phyloP scores from a whole-genome alignment of 2,113 vertebrate genomes.

The Daboia siamensis region DNA sequence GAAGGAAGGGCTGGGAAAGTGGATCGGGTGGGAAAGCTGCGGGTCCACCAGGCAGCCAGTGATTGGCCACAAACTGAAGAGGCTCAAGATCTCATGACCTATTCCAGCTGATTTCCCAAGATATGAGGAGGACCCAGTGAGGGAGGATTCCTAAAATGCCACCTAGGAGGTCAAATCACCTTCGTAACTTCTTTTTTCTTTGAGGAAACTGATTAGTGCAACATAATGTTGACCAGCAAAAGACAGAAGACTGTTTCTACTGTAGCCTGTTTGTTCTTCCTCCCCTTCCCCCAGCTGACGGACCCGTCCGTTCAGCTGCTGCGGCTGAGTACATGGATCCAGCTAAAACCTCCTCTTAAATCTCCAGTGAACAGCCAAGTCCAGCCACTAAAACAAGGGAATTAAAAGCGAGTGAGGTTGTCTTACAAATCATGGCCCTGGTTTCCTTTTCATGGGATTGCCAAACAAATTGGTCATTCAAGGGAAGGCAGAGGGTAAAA shows the following conservation, averaged over 20 bases:
- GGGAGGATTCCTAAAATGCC: background rate
- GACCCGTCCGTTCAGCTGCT: background rate
- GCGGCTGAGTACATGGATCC: no score
- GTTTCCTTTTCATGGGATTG: background rate
- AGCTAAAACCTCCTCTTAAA: background rate
- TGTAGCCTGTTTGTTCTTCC: no score
- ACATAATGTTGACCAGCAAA: background rate
- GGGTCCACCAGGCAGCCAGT: background rate
- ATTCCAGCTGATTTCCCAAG: background rate
- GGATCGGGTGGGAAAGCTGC: background rate
- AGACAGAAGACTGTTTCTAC: background rate
- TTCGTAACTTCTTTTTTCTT: background rate
- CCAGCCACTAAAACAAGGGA: background rate
- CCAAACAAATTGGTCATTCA: background rate
- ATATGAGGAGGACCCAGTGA: background rate
- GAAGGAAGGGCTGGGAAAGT: background rate
- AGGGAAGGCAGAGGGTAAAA: background rate
- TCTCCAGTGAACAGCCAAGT: background rate
- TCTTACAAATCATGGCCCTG: background rate
- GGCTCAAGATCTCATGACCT: background rate
- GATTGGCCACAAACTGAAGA: background rate
- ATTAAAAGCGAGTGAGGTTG: background rate
- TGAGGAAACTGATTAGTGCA: background rate
- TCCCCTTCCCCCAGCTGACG: background rate
- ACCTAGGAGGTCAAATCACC: background rate